Evolutionary conservation across 2,113 vertebrate species (phyloP), one percentile per base, ranked within the genome.

Genomic region (Ivindomyrus marchei): DNA sequence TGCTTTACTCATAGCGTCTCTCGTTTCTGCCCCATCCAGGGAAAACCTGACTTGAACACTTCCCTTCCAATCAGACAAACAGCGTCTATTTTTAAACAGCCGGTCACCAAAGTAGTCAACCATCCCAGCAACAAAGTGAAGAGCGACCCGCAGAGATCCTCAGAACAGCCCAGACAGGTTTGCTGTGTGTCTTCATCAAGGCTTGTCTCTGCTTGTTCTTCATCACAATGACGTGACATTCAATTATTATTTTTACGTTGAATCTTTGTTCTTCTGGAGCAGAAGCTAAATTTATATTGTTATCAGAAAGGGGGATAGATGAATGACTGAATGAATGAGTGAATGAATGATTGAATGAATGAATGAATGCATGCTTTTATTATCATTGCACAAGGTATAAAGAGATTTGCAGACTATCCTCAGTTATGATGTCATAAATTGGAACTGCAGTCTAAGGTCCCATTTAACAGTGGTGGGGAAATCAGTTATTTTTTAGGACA

Each of bases 81-180:
- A 0, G 97, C 97, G 0, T 98, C 97, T 11, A 98, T 98, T 94
- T 98, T 98, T 93, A 98, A 98, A 92, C 97, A 98, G 90, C 97
- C 97, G 0, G 97, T 98, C 92, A 98, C 97, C 94, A 98, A 98
- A 96, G 96, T 98, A 53, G 98, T 97, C 1, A 97, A 96, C 91
- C 97, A 98, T 85, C 97, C 97, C 0, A 96, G 91, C 85, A 98
- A 98, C 94, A 97, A 98, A 94, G 97, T 98, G 89, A 96, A 97
- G 90, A 95, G 95, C 0, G 97, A 98, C 88, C 95, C 95, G 1
- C 97, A 98, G 90, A 95, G 96, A 92, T 95, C 96, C 88, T 95
- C 93, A 0, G 97, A 98, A 86, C 97, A 97, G 92, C 97, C 97
- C 2, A 94, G 95, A 87, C 97, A 98, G 97, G 97, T 97, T 93